A percentile compares a stretch with the other conserved stretches of the same genome.
Conservation (phyloP, 1,140 invertebrate species). For the Drosophila truncata region DNA sequence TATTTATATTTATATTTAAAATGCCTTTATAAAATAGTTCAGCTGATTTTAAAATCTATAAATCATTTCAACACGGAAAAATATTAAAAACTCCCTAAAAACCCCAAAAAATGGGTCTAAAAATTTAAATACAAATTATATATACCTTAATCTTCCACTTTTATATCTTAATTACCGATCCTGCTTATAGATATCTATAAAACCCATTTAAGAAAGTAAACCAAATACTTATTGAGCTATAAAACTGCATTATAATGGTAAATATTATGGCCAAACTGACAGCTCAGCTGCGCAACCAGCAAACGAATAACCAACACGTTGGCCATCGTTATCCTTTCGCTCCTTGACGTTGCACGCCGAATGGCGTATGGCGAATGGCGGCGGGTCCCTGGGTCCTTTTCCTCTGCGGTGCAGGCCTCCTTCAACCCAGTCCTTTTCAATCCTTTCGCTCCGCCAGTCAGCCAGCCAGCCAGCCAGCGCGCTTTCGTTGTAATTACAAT, state of each 20-base stretch:
- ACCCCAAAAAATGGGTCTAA: background rate
- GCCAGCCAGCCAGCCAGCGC: conserved; percentile 27
- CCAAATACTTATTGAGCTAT: background rate
- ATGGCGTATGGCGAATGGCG: conserved; percentile 53
- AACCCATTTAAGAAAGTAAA: background rate
- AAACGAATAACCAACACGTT: conserved; percentile 67
- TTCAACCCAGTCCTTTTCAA: background rate
- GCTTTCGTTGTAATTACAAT: conserved; percentile 78
- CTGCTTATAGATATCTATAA: background rate
- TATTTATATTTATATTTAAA: no score
- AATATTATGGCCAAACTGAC: conserved; percentile 12
- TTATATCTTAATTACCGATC: background rate
- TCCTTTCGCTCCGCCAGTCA: conserved; percentile 4
- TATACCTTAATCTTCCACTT: no score
- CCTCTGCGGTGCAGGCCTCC: conserved; percentile 14
- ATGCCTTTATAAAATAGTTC: no score
- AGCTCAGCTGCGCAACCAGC: conserved; percentile 33
- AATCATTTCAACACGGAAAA: background rate
- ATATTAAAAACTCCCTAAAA: background rate
- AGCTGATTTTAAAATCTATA: no score
- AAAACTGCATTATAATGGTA: conserved; percentile 2
- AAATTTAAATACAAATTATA: background rate
- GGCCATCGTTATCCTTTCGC: conserved; percentile 78
- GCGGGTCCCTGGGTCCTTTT: conserved; percentile 48
- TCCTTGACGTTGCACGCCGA: conserved; percentile 60